Evolutionary conservation across 2,113 vertebrate species (phyloP).

Genomic region (Tympanuchus pallidicinctus): DNA sequence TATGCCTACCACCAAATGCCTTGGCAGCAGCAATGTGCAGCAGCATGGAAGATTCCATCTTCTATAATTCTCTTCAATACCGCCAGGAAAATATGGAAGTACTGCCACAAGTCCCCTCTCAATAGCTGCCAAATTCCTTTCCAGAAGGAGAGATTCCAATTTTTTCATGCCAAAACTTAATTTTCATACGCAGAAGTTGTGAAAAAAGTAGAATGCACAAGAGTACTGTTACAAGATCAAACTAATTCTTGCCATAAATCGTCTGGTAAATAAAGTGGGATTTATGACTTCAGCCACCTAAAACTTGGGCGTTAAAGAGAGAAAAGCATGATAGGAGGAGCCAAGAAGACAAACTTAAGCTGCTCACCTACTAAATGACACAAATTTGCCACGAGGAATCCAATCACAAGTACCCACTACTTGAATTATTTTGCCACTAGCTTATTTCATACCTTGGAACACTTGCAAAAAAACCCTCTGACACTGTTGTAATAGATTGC

Average conservation of each 20-base stretch:
- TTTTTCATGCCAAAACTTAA: background rate
- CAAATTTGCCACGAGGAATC: background rate
- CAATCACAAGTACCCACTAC: fast-evolving
- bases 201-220: background rate
- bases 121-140: slow-evolving; percentile 42
- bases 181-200: slow-evolving; percentile 5
- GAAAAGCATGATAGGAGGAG: background rate
- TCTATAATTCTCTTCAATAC: slow-evolving; percentile 7
- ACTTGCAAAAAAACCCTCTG: background rate
- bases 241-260: background rate
- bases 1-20: slow-evolving; percentile 1
- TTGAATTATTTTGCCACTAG: fast-evolving
- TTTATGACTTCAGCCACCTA: background rate
- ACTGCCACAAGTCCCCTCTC: slow-evolving; percentile 29
- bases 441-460: background rate
- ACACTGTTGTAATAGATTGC: background rate
- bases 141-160: slow-evolving; percentile 38
- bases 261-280: background rate
- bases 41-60: slow-evolving; percentile 50
- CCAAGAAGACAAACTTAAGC: background rate
- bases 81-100: slow-evolving; percentile 55
- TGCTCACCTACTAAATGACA: background rate
- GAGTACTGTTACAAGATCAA: background rate
- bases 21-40: slow-evolving; percentile 9
- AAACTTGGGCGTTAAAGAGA: background rate